These are phyloP conservation scores for Heliconius ismenius DNA, from an alignment of 2,888 invertebrate species.

Conservation along the genomic window DNA sequence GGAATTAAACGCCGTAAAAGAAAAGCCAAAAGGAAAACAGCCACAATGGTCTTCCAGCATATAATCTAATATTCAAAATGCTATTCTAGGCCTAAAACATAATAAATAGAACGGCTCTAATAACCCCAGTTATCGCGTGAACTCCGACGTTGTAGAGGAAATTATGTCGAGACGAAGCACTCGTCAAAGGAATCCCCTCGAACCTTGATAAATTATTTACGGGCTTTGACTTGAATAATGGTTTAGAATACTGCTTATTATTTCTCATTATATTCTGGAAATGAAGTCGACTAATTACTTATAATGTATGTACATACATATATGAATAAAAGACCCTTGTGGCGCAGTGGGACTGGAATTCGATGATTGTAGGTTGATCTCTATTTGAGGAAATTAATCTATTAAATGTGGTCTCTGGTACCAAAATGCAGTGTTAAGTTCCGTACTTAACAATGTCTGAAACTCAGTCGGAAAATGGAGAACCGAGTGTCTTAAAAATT, in stretches of 20 bases:
- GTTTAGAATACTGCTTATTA: slow-evolving; percentile 30
- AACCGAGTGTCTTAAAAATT: too few species aligned
- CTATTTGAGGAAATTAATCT: background rate
- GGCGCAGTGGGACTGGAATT: background rate
- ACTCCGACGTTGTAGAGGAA: slow-evolving; percentile 36
- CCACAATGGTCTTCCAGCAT: too few species aligned
- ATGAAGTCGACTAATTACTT: slow-evolving; percentile 17
- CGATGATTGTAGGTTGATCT: background rate
- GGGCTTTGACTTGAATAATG: slow-evolving; percentile 36
- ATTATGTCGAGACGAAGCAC: slow-evolving; percentile 42
- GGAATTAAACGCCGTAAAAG: too few species aligned
- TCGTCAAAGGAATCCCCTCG: slow-evolving; percentile 42
- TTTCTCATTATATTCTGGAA: slow-evolving; percentile 21
- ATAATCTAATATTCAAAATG: background rate
- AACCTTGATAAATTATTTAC: slow-evolving; percentile 39
- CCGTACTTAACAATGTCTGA: too few species aligned
- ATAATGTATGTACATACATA: background rate
- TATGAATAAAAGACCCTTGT: too few species aligned
- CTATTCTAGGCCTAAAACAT: slow-evolving; percentile 7
- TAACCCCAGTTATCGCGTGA: slow-evolving; percentile 28
- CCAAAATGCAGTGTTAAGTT: too few species aligned
- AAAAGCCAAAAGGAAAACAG: too few species aligned
- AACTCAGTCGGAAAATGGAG: too few species aligned
- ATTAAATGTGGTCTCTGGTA: too few species aligned
- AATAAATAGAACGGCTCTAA: slow-evolving; percentile 15